A percentile compares a stretch with the other conserved stretches of the same genome.
These are phyloP conservation scores for Drosophila setosimentum DNA, from an alignment of 2,888 invertebrate species.

Conservation along the genomic window DNA sequence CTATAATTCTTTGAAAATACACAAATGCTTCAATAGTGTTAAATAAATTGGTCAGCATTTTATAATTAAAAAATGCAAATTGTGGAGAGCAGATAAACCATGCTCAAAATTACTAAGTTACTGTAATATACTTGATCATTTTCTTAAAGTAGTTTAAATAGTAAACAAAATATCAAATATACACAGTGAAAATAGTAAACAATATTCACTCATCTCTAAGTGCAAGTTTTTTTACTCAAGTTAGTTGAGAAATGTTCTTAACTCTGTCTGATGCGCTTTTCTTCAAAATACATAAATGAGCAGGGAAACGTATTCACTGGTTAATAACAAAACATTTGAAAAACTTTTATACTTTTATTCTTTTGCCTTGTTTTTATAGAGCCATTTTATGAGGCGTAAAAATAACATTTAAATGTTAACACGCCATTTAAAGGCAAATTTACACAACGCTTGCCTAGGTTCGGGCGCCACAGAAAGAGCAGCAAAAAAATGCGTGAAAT, in stretches of 20 bases:
- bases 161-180: background rate
- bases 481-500: constrained; percentile 35
- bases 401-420: constrained; percentile 80
- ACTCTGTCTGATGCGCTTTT: background rate
- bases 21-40: background rate
- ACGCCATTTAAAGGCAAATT: constrained; percentile 78
- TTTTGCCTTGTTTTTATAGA: constrained; percentile 52
- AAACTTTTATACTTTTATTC: constrained; percentile 39
- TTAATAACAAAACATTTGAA: constrained; percentile 56
- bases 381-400: constrained; percentile 75
- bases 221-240: background rate
- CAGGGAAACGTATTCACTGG: constrained; percentile 5
- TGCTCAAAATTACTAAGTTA: background rate
- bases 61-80: background rate
- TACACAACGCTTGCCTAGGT: constrained; percentile 53
- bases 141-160: background rate
- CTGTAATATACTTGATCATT: background rate
- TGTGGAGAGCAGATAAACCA: background rate
- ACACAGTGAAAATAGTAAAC: background rate
- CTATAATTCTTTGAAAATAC: background rate
- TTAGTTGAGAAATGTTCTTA: background rate
- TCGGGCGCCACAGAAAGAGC: constrained; percentile 31
- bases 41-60: background rate
- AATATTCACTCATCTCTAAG: background rate
- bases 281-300: background rate